phyloP scores from a whole-genome alignment of 1,140 invertebrate genomes.

The Drosophila oshimai region DNA sequence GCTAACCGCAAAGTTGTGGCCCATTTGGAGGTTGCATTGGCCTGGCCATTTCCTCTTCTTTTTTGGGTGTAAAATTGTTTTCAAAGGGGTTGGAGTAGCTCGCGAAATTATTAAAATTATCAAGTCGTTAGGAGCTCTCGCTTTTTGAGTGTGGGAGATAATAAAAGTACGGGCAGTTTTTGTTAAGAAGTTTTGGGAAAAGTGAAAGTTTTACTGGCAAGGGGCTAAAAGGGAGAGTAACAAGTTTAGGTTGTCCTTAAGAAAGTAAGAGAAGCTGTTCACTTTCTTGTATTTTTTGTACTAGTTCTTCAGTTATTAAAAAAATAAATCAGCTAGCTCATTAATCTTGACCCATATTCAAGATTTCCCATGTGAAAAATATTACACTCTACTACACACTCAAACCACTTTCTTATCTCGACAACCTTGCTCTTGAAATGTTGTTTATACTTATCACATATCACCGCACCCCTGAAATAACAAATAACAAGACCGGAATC shows the following conservation, averaged over 20 bases:
- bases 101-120: constrained; percentile 54
- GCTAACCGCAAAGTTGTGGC: constrained; percentile 38
- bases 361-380: not conserved
- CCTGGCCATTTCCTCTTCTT: not conserved
- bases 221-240: not conserved
- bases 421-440: constrained; percentile 18
- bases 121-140: constrained; percentile 18
- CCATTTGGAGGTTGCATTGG: constrained; percentile 51
- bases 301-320: too few relatives aligned
- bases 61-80: not conserved
- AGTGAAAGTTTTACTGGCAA: constrained; percentile 2
- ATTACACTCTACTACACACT: not conserved
- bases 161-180: not conserved
- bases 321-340: too few relatives aligned
- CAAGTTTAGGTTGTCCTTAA: not conserved
- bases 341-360: too few relatives aligned
- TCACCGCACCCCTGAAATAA: not conserved
- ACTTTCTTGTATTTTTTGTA: too few relatives aligned
- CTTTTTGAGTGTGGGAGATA: not conserved
- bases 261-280: too few relatives aligned
- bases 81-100: not conserved
- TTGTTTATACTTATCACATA: constrained; percentile 8
- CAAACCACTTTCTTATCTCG: constrained; percentile 3
- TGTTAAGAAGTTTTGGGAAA: not conserved
- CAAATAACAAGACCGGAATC: constrained; percentile 9